Evolutionary conservation across 2,888 invertebrate genomes (phyloP), one percentile per base, ranked within the genome.

Genomic region (Ashinkailepas kermadecensis): DNA sequence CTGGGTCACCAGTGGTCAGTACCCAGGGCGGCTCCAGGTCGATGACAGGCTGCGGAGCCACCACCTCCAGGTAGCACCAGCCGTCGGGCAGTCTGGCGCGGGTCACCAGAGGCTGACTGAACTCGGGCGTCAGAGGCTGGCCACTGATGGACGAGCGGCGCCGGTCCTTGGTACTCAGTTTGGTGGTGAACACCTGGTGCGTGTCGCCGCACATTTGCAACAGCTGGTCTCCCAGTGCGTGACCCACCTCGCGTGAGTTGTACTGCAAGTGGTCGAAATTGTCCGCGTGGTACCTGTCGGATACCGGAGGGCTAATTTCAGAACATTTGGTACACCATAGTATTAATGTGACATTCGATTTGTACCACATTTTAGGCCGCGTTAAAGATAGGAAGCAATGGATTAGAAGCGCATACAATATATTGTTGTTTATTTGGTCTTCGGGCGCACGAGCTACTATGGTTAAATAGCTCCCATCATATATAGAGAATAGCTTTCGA

Each of bases 221-320:
- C 7, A 80, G 9, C n/a, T 54, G 70, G 15, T 13, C 78, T 7
- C 81, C 85, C 85, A 92, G 91, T 87, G 89, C 89, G 81, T 89
- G 88, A 6, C 93, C 93, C 78, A 93, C 89, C 86, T 93, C 92
- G 81, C 90, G 88, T 0, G 91, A 89, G 85, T 89, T 90, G 85
- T 89, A 92, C 85, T 90, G 88, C n/a, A 87, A 86, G 83, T 92
- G 92, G 21, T 88, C 86, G 83, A 87, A 87, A 21, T 87, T 85
- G 1, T 88, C 87, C 0, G 91, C 91, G 85, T 90, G 89, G 84
- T 91, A 89, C n/a, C 89, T 74, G 74, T 6, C 67, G 67, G 39
- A 39, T 39, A 39, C 39, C 39, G 4, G 39, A 39, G 39, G 2
- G 39, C 39, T 39, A 39, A 39, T 3, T 39, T 39, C 39, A 39